Conservation (phyloP, 2,797 vertebrate species). For the Trachops cirrhosus region DNA sequence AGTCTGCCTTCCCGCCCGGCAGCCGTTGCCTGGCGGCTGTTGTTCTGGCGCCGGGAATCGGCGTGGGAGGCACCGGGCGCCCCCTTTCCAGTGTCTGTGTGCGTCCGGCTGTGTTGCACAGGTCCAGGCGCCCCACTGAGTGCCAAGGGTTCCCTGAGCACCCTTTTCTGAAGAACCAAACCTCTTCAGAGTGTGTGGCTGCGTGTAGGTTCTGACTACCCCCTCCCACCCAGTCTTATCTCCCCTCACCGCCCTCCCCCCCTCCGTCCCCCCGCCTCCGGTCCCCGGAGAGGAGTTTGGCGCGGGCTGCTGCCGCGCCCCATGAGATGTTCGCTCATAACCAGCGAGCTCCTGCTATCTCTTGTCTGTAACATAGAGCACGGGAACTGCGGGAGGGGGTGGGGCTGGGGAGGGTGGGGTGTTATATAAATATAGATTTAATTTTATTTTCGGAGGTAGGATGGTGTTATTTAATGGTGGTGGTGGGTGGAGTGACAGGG, state of each 20-base stretch:
- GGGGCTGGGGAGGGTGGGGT: conserved; percentile 44
- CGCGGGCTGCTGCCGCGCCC: conserved; percentile 38
- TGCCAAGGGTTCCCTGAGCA: conserved; percentile 59
- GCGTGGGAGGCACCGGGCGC: conserved; percentile 49
- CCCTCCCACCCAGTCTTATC: not conserved
- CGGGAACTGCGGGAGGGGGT: conserved; percentile 67
- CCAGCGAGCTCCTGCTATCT: conserved; percentile 47
- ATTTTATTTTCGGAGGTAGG: conserved; percentile 81
- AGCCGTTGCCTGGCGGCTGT: not conserved
- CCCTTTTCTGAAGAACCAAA: conserved; percentile 49
- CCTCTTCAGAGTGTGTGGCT: conserved; percentile 52
- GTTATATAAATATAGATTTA: conserved; percentile 75
- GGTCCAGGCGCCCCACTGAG: conserved; percentile 44
- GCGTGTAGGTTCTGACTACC: conserved; percentile 21
- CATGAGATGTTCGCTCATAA: conserved; percentile 45
- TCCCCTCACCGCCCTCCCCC: not conserved
- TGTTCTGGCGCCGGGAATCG: not conserved
- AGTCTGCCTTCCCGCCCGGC: not conserved
- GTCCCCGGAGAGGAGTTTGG: conserved; percentile 20
- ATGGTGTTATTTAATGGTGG: conserved; percentile 74
- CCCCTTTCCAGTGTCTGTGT: conserved; percentile 54
- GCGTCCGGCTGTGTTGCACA: conserved; percentile 48
- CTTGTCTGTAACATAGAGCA: conserved; percentile 71
- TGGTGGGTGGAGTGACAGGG: conserved; percentile 68
- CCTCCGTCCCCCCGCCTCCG: not conserved